A percentile compares a stretch with the other conserved stretches of the same genome.
Evolutionary conservation across 1,140 invertebrate genomes (phyloP).

Genomic region (Drosophila leontia): DNA sequence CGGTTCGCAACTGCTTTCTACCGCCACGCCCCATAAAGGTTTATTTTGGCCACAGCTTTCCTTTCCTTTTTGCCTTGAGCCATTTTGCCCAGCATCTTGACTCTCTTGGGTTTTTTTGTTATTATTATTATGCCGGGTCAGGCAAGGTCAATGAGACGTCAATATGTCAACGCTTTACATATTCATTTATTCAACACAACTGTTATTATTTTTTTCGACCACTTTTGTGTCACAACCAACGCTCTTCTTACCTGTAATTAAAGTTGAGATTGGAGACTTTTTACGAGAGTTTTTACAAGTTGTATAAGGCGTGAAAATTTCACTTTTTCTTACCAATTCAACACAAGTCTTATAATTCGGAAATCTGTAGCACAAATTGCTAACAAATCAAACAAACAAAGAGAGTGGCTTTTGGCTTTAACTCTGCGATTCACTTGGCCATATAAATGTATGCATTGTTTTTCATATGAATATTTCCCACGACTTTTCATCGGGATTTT

Average conservation of each 20-base stretch:
- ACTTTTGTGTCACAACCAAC: slow-evolving; percentile 20
- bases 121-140: slow-evolving; percentile 24
- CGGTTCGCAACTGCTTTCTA: slow-evolving; percentile 71
- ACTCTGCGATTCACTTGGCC: slow-evolving; percentile 18
- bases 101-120: slow-evolving; percentile 1
- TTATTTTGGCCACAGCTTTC: slow-evolving; percentile 51
- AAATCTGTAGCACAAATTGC: slow-evolving; percentile 24
- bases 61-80: slow-evolving; percentile 33
- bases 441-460: slow-evolving; percentile 33
- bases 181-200: slow-evolving; percentile 29
- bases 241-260: slow-evolving; percentile 24
- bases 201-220: slow-evolving; percentile 18
- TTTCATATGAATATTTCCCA: slow-evolving; percentile 2
- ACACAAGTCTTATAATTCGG: slow-evolving; percentile 3
- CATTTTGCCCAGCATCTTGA: slow-evolving; percentile 18
- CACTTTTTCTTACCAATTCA: slow-evolving; percentile 30
- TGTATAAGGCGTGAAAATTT: slow-evolving; percentile 43
- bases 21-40: slow-evolving; percentile 54
- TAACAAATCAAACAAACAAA: slow-evolving; percentile 21
- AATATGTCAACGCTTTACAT: slow-evolving; percentile 30
- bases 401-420: neutral
- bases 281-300: slow-evolving; percentile 1
- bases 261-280: neutral
- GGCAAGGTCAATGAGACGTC: slow-evolving; percentile 39
- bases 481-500: slow-evolving; percentile 25